These are phyloP conservation scores for Tichodroma muraria DNA, from an alignment of 2,113 vertebrate species.

Conservation along the genomic window DNA sequence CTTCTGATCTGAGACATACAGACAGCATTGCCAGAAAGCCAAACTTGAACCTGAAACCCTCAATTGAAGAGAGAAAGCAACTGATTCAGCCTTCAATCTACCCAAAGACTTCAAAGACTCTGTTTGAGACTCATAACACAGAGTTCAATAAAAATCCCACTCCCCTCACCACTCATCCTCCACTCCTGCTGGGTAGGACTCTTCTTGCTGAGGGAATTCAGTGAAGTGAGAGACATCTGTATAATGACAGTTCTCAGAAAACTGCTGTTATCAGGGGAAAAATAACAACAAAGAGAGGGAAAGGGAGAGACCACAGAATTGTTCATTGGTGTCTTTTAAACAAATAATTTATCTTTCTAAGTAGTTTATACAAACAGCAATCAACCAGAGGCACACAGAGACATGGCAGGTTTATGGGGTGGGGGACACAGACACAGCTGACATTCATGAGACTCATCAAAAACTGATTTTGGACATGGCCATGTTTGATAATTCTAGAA, in stretches of 20 bases:
- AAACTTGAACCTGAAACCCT: neutral
- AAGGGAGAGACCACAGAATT: neutral
- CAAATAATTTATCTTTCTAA: neutral
- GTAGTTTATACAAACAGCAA: neutral
- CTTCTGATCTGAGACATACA: neutral
- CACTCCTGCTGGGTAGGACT: neutral
- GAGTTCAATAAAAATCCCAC: neutral
- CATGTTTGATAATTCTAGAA: neutral
- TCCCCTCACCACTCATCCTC: neutral
- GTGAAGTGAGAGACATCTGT: neutral
- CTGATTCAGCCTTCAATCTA: neutral
- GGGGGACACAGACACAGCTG: rapidly evolving
- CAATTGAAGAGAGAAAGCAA: neutral
- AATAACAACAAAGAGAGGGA: neutral
- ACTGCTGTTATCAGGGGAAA: neutral
- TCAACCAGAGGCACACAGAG: neutral
- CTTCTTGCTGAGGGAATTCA: neutral
- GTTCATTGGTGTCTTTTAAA: neutral
- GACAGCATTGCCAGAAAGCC: neutral
- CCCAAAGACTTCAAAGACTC: neutral
- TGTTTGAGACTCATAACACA: neutral
- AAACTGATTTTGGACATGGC: neutral
- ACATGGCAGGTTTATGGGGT: rapidly evolving
- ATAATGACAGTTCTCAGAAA: neutral
- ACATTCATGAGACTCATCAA: neutral